Evolutionary conservation across 2,888 invertebrate genomes (phyloP), one percentile per base, ranked within the genome.

Genomic region (Meiosimyza platycephala): DNA sequence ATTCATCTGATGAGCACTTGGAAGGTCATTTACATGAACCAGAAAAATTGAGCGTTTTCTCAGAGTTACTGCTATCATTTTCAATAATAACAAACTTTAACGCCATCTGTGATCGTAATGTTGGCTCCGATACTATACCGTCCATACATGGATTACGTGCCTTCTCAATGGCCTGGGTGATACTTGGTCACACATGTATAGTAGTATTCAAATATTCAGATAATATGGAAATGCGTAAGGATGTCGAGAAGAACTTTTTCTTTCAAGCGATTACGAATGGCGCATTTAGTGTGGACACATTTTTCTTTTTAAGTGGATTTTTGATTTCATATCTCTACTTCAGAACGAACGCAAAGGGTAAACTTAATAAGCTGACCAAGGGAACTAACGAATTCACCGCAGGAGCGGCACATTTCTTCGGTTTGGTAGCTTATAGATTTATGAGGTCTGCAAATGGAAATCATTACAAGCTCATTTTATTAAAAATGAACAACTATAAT

Each of bases 271-370:
- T 94, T 76, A 90, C 93, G 75, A 94, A 94, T 81, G 94, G 93
- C 0, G 92, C 94, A 0, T 94, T 93, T 85, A 93, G 93, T 74
- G 94, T 94, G 1, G 94, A 94, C 81, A 94, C 94, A 0, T 94
- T 94, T 88, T 94, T 94, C 89, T 94, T 94, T 84, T 90, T 93
- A 84, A 95, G 95, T 76, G 95, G 95, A 11, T 90, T 95, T 82
- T 88, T 95, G 79, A 94, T 95, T 7, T 91, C 95, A n/a, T 95
- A 93, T 86, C 89, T 95, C 65, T 95, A 94, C 87, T 95, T 95
- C 88, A 91, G 95, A 50, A 93, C 93, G 1, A 92, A 92, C 82
- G 91, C 92, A 15, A 93, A 93, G 83, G 93, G 93, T 68, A 93
- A 91, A 81, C 87, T 94, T 76, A 93, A 93, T 79, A 86, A 88